phyloP scores from a whole-genome alignment of 2,888 invertebrate genomes.

The Zelleria hepariella region DNA sequence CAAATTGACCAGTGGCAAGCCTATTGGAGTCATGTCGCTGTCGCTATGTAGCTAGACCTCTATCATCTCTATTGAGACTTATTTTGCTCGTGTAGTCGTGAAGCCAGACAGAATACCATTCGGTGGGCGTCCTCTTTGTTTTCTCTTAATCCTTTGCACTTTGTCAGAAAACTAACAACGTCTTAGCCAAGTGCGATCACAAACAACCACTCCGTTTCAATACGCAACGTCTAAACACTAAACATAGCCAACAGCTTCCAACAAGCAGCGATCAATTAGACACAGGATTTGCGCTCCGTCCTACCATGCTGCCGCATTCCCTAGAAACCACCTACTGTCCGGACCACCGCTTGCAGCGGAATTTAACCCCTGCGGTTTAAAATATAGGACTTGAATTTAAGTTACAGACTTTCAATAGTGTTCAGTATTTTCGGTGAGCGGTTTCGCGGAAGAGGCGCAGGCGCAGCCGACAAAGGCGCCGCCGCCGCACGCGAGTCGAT shows the following conservation, averaged over 20 bases:
- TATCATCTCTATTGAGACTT: too few relatives aligned
- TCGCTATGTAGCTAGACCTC: too few relatives aligned
- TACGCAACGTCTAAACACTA: constrained; percentile 10
- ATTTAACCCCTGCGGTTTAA: background rate
- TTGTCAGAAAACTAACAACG: background rate
- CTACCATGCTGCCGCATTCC: constrained; percentile 57
- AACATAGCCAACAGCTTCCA: constrained; percentile 6
- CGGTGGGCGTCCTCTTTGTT: background rate
- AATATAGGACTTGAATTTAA: background rate
- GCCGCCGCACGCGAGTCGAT: constrained; percentile 68
- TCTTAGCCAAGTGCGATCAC: background rate
- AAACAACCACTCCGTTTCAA: background rate
- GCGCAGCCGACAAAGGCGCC: constrained; percentile 61
- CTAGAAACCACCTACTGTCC: constrained; percentile 33
- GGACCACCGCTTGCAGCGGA: background rate
- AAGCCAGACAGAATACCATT: too few relatives aligned
- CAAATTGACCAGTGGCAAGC: too few relatives aligned
- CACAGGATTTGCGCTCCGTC: constrained; percentile 62
- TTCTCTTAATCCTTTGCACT: background rate
- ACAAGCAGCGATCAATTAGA: constrained; percentile 17
- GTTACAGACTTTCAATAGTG: constrained; percentile 33
- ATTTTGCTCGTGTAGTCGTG: too few relatives aligned
- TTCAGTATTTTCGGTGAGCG: constrained; percentile 65
- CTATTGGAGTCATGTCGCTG: too few relatives aligned
- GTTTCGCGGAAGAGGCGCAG: constrained; percentile 48